Percentiles rank a stretch among this genome's conserved stretches.
Evolutionary conservation across 2,113 vertebrate genomes (phyloP).

Genomic region (Pyxicephalus adspersus): DNA sequence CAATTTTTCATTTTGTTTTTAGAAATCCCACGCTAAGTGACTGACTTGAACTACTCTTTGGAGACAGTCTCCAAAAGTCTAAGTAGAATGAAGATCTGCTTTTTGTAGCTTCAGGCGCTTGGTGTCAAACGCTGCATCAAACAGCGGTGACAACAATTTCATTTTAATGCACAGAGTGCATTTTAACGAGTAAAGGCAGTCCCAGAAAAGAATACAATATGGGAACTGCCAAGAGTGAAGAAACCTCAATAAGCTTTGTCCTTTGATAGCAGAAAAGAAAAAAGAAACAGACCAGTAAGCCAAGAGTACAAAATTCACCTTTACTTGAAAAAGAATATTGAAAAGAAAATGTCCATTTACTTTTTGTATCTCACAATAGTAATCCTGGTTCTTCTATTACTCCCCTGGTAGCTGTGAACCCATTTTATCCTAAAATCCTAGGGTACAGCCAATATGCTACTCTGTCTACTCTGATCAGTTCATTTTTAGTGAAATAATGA

Average conservation of each 20-base stretch:
- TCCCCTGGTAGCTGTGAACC: conserved; percentile 68
- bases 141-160: conserved; percentile 74
- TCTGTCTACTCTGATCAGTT: too few species aligned
- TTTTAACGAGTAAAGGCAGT: conserved; percentile 69
- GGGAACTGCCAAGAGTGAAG: conserved; percentile 63
- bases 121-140: conserved; percentile 71
- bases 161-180: conserved; percentile 72
- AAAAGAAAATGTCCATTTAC: conserved; percentile 66
- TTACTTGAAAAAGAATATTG: conserved; percentile 60
- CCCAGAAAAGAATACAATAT: conserved; percentile 63
- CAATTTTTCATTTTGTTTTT: conserved; percentile 69
- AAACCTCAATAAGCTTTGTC: conserved; percentile 57
- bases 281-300: conserved; percentile 62
- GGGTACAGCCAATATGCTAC: background rate
- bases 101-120: conserved; percentile 70
- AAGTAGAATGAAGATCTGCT: conserved; percentile 76
- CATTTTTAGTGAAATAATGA: too few species aligned
- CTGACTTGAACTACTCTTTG: conserved; percentile 68
- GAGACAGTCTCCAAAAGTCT: conserved; percentile 71
- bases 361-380: conserved; percentile 73
- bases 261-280: conserved; percentile 60
- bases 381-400: conserved; percentile 60
- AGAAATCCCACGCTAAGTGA: conserved; percentile 73
- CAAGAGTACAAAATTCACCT: conserved; percentile 54
- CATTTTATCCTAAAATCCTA: conserved; percentile 61